These are phyloP conservation scores for Orestias chungarensis DNA, from an alignment of 2,797 vertebrate species.

Conservation along the genomic window DNA sequence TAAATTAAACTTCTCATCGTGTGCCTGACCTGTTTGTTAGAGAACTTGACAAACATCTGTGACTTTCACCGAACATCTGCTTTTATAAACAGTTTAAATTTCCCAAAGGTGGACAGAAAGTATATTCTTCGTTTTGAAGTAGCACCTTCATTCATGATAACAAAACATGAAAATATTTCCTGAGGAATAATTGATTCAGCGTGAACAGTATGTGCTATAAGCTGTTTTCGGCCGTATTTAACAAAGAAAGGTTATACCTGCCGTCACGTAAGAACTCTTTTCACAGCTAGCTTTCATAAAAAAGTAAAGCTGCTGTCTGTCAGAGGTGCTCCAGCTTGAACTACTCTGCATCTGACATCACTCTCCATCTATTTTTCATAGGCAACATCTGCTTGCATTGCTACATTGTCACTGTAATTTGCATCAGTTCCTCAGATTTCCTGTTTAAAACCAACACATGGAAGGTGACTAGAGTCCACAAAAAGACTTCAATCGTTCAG, in stretches of 20 bases:
- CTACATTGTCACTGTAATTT: conserved; percentile 77
- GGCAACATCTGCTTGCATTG: conserved; percentile 81
- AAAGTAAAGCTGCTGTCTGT: conserved; percentile 58
- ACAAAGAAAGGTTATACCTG: conserved; percentile 23
- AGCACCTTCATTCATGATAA: not conserved
- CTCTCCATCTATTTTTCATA: conserved; percentile 81
- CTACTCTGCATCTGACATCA: conserved; percentile 77
- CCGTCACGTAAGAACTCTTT: conserved; percentile 43
- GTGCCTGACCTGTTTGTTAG: not conserved
- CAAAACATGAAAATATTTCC: not conserved
- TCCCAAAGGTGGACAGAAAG: not conserved
- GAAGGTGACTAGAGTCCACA: conserved; percentile 55
- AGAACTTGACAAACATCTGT: not conserved
- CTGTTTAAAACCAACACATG: conserved; percentile 66
- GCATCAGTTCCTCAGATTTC: conserved; percentile 65
- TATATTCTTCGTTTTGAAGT: not conserved
- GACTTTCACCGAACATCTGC: not conserved
- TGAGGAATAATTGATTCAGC: not conserved
- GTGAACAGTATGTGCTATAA: not conserved
- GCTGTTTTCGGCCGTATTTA: not conserved
- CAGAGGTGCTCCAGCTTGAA: conserved; percentile 68
- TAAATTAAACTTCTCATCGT: not conserved
- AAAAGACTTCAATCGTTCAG: conserved; percentile 29
- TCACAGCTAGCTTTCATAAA: conserved; percentile 35
- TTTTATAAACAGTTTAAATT: not conserved